These are phyloP conservation scores for Alcedo atthis DNA, from an alignment of 2,797 vertebrate genomes.

Conservation along the genomic window DNA sequence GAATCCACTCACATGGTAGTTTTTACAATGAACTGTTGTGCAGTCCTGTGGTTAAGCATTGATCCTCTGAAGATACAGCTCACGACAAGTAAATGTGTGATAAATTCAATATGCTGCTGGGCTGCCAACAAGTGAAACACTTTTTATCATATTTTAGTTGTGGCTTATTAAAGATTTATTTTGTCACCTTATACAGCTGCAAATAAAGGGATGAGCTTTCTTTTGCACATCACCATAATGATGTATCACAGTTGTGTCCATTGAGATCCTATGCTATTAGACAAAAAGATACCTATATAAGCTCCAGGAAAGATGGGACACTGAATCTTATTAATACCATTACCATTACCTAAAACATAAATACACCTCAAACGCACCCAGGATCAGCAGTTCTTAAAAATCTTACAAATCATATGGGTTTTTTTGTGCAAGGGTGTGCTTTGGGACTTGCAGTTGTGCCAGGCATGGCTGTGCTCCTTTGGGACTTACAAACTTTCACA, in stretches of 20 bases:
- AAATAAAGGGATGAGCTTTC: neutral
- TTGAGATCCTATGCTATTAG: neutral
- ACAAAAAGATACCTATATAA: neutral
- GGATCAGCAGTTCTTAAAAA: neutral
- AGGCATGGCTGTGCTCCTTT: neutral
- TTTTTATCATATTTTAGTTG: neutral
- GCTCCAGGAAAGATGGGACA: neutral
- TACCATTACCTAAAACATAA: neutral
- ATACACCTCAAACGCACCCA: neutral
- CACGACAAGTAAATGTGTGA: constrained; percentile 23
- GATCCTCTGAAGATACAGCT: neutral
- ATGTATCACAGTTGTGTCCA: neutral
- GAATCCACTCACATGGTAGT: neutral
- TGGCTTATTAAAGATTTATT: constrained; percentile 34
- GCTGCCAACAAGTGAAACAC: constrained; percentile 22
- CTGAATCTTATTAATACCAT: neutral
- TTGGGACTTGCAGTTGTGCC: neutral
- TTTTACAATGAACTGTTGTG: neutral
- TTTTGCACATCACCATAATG: neutral
- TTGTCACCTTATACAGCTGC: constrained; percentile 40
- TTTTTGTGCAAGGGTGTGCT: neutral
- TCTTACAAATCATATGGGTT: neutral
- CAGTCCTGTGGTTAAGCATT: neutral
- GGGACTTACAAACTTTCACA: neutral
- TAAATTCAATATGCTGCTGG: constrained; percentile 4